Percentiles rank a stretch among this genome's conserved stretches.
These are phyloP conservation scores for Anticlea derivata DNA, from an alignment of 2,888 invertebrate genomes.

Conservation along the genomic window DNA sequence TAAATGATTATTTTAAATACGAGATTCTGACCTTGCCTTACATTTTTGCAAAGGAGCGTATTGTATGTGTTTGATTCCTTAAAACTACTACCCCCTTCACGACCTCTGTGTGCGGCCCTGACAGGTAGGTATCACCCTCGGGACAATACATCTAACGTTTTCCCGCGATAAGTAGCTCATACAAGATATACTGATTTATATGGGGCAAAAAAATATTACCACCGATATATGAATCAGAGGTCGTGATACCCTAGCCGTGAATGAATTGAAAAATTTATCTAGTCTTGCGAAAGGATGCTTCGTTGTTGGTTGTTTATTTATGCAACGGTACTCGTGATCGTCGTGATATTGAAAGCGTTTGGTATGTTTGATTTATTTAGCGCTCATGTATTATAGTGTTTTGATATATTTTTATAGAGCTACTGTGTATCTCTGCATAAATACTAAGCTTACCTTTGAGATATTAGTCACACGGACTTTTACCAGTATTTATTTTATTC, in stretches of 20 bases:
- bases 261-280: constrained; percentile 42
- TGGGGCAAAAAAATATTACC: constrained; percentile 61
- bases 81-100: background rate
- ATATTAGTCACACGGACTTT: no score
- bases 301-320: constrained; percentile 9
- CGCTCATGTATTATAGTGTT: background rate
- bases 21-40: no score
- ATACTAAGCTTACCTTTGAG: no score
- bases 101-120: constrained; percentile 15
- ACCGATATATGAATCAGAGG: constrained; percentile 43
- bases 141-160: constrained; percentile 70
- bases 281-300: constrained; percentile 7
- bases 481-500: no score
- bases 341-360: constrained; percentile 5
- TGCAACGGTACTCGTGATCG: constrained; percentile 2
- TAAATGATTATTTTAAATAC: no score
- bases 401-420: no score
- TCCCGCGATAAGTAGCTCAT: constrained; percentile 71
- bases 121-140: constrained; percentile 57
- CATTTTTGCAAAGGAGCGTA: no score
- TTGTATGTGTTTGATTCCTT: no score
- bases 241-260: constrained; percentile 38
- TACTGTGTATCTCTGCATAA: no score
- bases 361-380: constrained; percentile 11
- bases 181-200: constrained; percentile 74